phyloP scores from a whole-genome alignment of 2,797 vertebrate genomes.

The Dipus sagitta region DNA sequence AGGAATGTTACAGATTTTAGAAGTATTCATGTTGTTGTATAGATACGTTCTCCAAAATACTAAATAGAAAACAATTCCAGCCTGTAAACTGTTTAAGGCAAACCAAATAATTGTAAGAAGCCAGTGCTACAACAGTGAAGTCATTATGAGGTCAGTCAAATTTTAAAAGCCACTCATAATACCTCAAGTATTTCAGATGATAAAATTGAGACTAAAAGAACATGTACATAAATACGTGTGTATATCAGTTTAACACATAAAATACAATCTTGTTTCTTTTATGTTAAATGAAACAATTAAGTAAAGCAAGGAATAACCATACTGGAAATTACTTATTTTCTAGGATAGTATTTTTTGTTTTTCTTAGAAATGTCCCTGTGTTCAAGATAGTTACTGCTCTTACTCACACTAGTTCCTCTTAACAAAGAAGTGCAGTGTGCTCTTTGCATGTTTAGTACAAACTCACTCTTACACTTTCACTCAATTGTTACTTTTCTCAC shows the following conservation, averaged over 20 bases:
- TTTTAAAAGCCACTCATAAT: neutral
- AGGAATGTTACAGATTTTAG: neutral
- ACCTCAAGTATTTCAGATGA: neutral
- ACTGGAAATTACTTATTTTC: neutral
- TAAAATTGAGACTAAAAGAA: neutral
- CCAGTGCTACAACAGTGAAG: neutral
- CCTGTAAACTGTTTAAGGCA: neutral
- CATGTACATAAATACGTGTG: neutral
- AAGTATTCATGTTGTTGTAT: neutral
- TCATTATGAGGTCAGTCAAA: neutral
- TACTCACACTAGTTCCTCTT: neutral
- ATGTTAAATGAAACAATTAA: slow-evolving; percentile 30
- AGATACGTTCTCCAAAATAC: neutral
- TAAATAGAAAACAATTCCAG: neutral
- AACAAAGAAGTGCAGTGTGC: neutral
- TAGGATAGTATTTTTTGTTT: neutral
- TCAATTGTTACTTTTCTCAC: neutral
- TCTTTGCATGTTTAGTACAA: neutral
- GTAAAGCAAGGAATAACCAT: neutral
- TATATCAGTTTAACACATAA: neutral
- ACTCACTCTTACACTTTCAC: neutral
- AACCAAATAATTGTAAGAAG: neutral
- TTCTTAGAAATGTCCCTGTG: neutral
- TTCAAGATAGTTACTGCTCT: neutral
- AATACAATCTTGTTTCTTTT: neutral